A percentile compares a stretch with the other conserved stretches of the same genome.
Evolutionary conservation across 2,113 vertebrate species (phyloP).

Genomic region (Larimichthys crocea): DNA sequence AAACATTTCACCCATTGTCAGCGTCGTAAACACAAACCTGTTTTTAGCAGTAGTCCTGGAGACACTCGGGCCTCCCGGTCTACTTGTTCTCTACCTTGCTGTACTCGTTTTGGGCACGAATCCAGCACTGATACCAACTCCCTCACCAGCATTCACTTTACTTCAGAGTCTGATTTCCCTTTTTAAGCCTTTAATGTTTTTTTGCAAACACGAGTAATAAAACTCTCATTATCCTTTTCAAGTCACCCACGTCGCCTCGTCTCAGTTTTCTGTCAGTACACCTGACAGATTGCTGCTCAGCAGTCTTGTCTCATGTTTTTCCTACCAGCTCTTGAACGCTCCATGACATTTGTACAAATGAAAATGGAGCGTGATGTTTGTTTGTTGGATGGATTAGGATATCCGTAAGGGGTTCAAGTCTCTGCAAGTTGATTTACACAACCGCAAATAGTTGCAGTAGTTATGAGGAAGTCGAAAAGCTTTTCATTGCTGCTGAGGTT

Average conservation of each 20-base stretch:
- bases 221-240: no score
- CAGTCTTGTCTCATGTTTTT: neutral
- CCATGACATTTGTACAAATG: no score
- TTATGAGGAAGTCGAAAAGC: neutral
- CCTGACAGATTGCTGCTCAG: no score
- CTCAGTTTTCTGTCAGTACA: no score
- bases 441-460: no score
- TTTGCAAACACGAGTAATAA: no score
- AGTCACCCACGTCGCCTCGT: no score
- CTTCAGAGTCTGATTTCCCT: neutral
- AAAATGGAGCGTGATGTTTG: no score
- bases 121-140: neutral
- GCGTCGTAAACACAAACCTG: constrained; percentile 1
- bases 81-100: neutral
- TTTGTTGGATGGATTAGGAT: no score
- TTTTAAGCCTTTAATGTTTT: neutral
- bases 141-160: neutral
- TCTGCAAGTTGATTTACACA: neutral
- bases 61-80: neutral
- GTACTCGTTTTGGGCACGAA: neutral
- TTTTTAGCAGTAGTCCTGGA: constrained; percentile 2
- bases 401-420: neutral
- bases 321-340: neutral
- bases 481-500: neutral
- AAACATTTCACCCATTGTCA: constrained; percentile 7